A percentile compares a stretch with the other conserved stretches of the same genome.
Conservation (phyloP, 2,888 invertebrate genomes). For the Automeris io region DNA sequence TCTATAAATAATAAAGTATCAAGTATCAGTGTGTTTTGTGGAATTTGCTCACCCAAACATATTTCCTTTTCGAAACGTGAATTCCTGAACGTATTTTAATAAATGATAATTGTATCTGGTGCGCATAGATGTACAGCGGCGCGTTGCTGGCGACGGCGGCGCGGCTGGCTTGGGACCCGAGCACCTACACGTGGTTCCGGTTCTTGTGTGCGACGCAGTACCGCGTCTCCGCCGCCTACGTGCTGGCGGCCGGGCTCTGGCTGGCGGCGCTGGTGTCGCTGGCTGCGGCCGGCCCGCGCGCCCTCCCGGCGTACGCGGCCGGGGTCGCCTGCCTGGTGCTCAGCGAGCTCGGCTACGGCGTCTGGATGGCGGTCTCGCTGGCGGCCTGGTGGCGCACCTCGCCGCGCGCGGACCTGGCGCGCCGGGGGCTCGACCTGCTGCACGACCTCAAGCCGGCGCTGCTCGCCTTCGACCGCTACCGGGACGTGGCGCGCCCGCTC, state of each 20-base stretch:
- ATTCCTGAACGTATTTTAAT: too few relatives aligned
- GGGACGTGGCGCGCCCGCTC: slow-evolving; percentile 54
- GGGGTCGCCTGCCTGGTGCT: slow-evolving; percentile 57
- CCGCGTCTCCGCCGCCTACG: slow-evolving; percentile 62
- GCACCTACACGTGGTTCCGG: slow-evolving; percentile 71
- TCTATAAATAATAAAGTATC: too few relatives aligned
- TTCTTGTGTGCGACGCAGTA: slow-evolving; percentile 69
- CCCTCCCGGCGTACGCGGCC: slow-evolving; percentile 34
- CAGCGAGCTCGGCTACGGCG: slow-evolving; percentile 64
- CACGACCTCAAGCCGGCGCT: slow-evolving; percentile 68
- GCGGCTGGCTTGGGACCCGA: slow-evolving; percentile 71
- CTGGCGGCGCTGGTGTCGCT: slow-evolving; percentile 62
- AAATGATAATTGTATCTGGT: too few relatives aligned
- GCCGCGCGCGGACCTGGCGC: slow-evolving; percentile 65
- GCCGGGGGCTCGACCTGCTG: slow-evolving; percentile 58
- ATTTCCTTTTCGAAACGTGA: too few relatives aligned
- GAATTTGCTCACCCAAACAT: too few relatives aligned
- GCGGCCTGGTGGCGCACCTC: slow-evolving; percentile 62
- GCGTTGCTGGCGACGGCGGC: slow-evolving; percentile 71
- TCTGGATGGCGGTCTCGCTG: slow-evolving; percentile 66
- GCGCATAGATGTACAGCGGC: slow-evolving; percentile 66
- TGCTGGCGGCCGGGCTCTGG: slow-evolving; percentile 60
- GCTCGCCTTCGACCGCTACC: slow-evolving; percentile 60
- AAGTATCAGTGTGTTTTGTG: too few relatives aligned
- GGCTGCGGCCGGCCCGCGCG: slow-evolving; percentile 38